phyloP scores from a whole-genome alignment of 1,140 invertebrate genomes.

The Wasmannia auropunctata region DNA sequence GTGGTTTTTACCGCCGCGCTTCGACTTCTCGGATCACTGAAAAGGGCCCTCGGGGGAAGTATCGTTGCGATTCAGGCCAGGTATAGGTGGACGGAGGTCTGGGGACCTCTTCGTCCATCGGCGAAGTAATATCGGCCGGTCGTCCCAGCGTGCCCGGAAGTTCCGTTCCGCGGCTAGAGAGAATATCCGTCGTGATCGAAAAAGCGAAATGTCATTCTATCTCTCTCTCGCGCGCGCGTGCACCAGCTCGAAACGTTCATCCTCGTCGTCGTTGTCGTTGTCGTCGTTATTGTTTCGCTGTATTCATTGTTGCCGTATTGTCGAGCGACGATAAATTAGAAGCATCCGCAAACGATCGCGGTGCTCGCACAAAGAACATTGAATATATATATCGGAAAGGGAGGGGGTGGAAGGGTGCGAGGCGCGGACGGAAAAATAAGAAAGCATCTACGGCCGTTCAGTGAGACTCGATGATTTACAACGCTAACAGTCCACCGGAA shows the following conservation, averaged over 20 bases:
- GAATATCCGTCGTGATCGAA: slow-evolving; percentile 43
- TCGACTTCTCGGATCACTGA: slow-evolving; percentile 1
- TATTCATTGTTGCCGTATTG: slow-evolving; percentile 55
- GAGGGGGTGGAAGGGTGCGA: neutral
- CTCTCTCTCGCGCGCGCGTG: neutral
- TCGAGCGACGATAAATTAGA: slow-evolving; percentile 51
- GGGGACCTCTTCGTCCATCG: neutral
- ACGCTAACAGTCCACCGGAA: slow-evolving; percentile 16
- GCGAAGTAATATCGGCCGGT: slow-evolving; percentile 37
- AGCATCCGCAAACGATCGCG: slow-evolving; percentile 50
- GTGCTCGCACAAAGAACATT: slow-evolving; percentile 41
- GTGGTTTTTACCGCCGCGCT: slow-evolving; percentile 23
- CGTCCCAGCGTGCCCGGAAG: slow-evolving; percentile 14
- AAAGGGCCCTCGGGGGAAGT: neutral
- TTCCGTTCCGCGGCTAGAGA: slow-evolving; percentile 35
- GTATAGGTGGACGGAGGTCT: neutral
- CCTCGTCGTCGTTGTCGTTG: neutral
- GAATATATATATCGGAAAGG: slow-evolving; percentile 34
- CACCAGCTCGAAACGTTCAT: neutral
- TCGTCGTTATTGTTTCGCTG: slow-evolving; percentile 45
- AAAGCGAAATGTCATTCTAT: slow-evolving; percentile 10
- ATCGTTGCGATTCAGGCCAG: slow-evolving; percentile 31
- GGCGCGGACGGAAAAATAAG: slow-evolving; percentile 47
- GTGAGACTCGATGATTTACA: slow-evolving; percentile 48
- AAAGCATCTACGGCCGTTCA: slow-evolving; percentile 26